Conservation (phyloP, 2,113 vertebrate genomes). For the Scartelaos histophorus region DNA sequence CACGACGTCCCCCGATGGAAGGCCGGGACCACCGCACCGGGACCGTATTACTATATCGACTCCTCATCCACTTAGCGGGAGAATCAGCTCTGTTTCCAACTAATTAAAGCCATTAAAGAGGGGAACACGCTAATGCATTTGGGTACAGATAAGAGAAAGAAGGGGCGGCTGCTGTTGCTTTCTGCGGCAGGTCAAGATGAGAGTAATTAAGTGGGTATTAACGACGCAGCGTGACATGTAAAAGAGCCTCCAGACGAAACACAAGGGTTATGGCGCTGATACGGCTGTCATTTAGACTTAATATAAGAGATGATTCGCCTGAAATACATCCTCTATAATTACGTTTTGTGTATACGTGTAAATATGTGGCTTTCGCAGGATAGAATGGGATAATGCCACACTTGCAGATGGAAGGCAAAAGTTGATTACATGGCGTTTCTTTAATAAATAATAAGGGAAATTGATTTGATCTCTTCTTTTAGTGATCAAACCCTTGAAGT, state of each 20-base stretch:
- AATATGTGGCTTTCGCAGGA: background rate
- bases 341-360: background rate
- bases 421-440: too few relatives aligned
- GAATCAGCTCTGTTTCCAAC: conserved; percentile 67
- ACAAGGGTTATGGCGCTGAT: conserved; percentile 40
- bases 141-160: conserved; percentile 63
- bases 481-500: background rate
- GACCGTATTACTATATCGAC: conserved; percentile 61
- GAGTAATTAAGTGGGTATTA: conserved; percentile 70
- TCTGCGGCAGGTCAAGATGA: conserved; percentile 66
- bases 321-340: background rate
- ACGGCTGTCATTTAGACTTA: conserved; percentile 29
- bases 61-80: conserved; percentile 61
- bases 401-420: background rate
- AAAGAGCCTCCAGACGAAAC: conserved; percentile 19
- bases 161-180: conserved; percentile 41
- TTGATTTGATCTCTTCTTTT: background rate
- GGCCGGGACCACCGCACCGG: conserved; percentile 28
- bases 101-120: conserved; percentile 74
- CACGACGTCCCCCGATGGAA: conserved; percentile 35
- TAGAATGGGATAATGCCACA: background rate
- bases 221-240: conserved; percentile 41
- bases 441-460: too few relatives aligned
- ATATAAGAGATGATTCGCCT: conserved; percentile 10
- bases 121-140: conserved; percentile 61